A percentile compares a stretch with the other conserved stretches of the same genome.
phyloP scores from a whole-genome alignment of 2,113 vertebrate genomes.

The Rattus rattus region DNA sequence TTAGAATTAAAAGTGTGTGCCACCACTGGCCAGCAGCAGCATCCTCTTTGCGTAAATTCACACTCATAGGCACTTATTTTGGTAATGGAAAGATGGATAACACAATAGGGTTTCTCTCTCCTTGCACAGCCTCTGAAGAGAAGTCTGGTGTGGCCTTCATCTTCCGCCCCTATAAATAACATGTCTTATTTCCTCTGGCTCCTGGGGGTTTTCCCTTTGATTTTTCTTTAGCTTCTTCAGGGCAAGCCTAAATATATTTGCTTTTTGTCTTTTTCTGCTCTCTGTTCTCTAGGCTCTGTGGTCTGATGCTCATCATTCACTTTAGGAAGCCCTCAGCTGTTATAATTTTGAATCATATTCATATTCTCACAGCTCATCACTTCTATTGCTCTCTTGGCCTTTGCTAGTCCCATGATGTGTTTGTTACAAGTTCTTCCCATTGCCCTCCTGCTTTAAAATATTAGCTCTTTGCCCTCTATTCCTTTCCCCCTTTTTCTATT shows the following conservation, averaged over 20 bases:
- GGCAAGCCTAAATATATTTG: neutral
- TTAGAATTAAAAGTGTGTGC: neutral
- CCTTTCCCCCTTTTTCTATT: neutral
- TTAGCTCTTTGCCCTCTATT: neutral
- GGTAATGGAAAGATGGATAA: neutral
- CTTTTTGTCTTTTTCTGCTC: neutral
- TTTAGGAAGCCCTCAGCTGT: neutral
- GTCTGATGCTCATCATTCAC: neutral
- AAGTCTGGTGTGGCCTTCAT: neutral
- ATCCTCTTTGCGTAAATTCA: neutral
- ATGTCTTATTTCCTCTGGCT: neutral
- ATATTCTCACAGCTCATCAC: neutral
- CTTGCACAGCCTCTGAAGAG: neutral
- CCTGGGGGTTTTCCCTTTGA: no score
- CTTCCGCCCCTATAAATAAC: neutral
- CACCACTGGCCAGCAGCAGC: neutral
- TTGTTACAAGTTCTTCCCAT: neutral
- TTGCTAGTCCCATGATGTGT: neutral
- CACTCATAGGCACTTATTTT: no score
- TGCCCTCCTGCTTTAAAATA: neutral
- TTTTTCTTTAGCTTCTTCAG: neutral
- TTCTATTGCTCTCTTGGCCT: neutral
- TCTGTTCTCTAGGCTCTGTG: neutral
- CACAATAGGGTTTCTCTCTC: neutral
- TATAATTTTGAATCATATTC: neutral